Evolutionary conservation across 2,888 invertebrate species (phyloP).

Genomic region (Macrophya annulata): DNA sequence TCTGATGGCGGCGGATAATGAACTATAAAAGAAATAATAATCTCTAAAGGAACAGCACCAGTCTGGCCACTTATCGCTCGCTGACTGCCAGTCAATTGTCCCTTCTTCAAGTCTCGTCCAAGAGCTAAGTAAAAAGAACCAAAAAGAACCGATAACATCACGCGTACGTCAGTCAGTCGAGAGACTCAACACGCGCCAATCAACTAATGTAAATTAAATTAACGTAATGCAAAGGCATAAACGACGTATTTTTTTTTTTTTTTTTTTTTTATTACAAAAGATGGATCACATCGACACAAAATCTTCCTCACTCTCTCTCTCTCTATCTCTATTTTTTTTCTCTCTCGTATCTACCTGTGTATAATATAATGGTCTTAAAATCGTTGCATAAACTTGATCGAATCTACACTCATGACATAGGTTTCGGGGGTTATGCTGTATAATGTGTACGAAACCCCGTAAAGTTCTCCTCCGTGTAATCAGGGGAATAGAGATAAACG

Average conservation of each 20-base stretch:
- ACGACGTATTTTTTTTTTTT: neutral
- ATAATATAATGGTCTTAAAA: neutral
- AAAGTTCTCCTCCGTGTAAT: slow-evolving; percentile 42
- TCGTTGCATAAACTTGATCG: slow-evolving; percentile 5
- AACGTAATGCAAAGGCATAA: slow-evolving; percentile 7
- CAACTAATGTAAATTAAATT: slow-evolving; percentile 48
- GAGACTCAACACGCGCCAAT: slow-evolving; percentile 47
- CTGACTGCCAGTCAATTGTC: slow-evolving; percentile 54
- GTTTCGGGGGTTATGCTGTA: neutral
- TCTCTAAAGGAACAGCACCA: slow-evolving; percentile 42
- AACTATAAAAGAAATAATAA: slow-evolving; percentile 36
- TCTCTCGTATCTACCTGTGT: neutral
- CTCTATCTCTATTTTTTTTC: neutral
- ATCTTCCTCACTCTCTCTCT: neutral
- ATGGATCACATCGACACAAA: neutral
- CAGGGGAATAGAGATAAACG: slow-evolving; percentile 34
- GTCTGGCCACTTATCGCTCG: slow-evolving; percentile 48
- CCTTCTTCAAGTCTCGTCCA: slow-evolving; percentile 10
- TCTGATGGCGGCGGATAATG: slow-evolving; percentile 54
- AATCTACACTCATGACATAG: slow-evolving; percentile 25
- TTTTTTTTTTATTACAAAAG: neutral
- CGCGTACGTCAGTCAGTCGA: slow-evolving; percentile 10
- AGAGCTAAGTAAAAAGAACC: slow-evolving; percentile 23
- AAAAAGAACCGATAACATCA: slow-evolving; percentile 48
- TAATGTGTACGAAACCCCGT: slow-evolving; percentile 21